A percentile compares a stretch with the other conserved stretches of the same genome.
Evolutionary conservation across 1,140 invertebrate species (phyloP).

Genomic region (Pseudomyrmex pallidus): DNA sequence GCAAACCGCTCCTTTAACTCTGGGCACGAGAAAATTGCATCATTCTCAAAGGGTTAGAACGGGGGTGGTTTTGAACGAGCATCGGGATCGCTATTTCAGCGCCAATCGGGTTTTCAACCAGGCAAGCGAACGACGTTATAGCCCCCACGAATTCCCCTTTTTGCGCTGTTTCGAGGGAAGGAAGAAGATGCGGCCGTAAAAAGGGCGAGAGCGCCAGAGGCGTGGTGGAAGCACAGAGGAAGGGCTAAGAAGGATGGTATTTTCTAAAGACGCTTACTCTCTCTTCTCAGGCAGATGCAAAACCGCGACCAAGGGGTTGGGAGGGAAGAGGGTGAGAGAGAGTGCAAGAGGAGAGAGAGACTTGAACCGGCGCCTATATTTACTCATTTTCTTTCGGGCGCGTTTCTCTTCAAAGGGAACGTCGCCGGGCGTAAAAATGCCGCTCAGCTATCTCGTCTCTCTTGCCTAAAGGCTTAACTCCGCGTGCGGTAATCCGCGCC

Average conservation of each 20-base stretch:
- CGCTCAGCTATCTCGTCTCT: slow-evolving; percentile 65
- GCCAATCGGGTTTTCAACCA: slow-evolving; percentile 61
- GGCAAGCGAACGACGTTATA: slow-evolving; percentile 54
- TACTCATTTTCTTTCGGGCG: slow-evolving; percentile 72
- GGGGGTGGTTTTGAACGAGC: slow-evolving; percentile 40
- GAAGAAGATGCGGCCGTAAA: slow-evolving; percentile 52
- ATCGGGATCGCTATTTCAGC: slow-evolving; percentile 57
- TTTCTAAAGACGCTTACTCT: slow-evolving; percentile 74
- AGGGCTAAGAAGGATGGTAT: slow-evolving; percentile 61
- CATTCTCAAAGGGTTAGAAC: slow-evolving; percentile 48
- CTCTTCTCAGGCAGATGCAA: slow-evolving; percentile 65
- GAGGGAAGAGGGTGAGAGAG: neutral
- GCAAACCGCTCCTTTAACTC: slow-evolving; percentile 36
- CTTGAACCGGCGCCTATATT: slow-evolving; percentile 65
- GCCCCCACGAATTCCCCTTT: slow-evolving; percentile 50
- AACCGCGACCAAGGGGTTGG: slow-evolving; percentile 56
- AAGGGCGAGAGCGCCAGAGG: slow-evolving; percentile 49
- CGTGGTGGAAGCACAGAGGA: slow-evolving; percentile 26
- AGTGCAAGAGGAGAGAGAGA: no score
- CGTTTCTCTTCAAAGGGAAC: slow-evolving; percentile 64
- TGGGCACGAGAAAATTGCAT: slow-evolving; percentile 47
- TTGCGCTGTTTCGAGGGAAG: slow-evolving; percentile 56
- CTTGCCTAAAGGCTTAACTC: slow-evolving; percentile 70
- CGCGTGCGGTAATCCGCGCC: slow-evolving; percentile 54
- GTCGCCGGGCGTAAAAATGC: slow-evolving; percentile 69